These are phyloP conservation scores for Lasioglossum villosulum DNA, from an alignment of 2,888 invertebrate species.

Conservation along the genomic window DNA sequence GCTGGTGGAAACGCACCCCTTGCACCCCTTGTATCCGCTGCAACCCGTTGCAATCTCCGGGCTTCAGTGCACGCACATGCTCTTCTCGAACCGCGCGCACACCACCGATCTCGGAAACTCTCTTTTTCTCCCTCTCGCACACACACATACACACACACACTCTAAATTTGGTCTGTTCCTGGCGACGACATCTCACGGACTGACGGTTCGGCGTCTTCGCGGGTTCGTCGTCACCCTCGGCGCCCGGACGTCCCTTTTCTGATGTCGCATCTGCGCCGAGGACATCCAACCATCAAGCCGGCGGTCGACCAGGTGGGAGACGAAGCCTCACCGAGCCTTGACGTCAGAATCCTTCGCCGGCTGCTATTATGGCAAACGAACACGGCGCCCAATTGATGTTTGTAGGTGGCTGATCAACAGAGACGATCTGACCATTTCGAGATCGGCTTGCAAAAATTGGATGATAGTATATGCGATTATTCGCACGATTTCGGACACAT, in stretches of 20 bases:
- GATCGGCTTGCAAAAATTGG: background rate
- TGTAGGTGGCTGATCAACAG: background rate
- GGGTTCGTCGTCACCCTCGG: constrained; percentile 43
- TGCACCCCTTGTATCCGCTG: background rate
- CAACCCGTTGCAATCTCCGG: background rate
- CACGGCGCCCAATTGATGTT: background rate
- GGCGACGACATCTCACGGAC: constrained; percentile 68
- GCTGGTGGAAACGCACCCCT: background rate
- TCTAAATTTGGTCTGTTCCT: constrained; percentile 42
- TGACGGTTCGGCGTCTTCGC: constrained; percentile 63
- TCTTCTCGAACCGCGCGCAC: background rate
- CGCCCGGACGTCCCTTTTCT: constrained; percentile 58
- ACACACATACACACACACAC: background rate
- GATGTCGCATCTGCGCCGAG: constrained; percentile 72
- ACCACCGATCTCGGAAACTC: background rate
- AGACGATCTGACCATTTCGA: background rate
- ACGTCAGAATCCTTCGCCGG: constrained; percentile 53
- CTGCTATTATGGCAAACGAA: constrained; percentile 21
- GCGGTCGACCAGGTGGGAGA: constrained; percentile 57
- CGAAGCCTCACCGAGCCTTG: constrained; percentile 26
- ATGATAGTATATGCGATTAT: background rate
- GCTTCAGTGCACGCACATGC: background rate
- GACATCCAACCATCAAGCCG: constrained; percentile 53
- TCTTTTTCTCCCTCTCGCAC: background rate
- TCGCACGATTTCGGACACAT: background rate